Percentiles rank a stretch among this genome's conserved stretches.
Conservation (phyloP, 1,140 invertebrate species). For the Ostrea edulis region DNA sequence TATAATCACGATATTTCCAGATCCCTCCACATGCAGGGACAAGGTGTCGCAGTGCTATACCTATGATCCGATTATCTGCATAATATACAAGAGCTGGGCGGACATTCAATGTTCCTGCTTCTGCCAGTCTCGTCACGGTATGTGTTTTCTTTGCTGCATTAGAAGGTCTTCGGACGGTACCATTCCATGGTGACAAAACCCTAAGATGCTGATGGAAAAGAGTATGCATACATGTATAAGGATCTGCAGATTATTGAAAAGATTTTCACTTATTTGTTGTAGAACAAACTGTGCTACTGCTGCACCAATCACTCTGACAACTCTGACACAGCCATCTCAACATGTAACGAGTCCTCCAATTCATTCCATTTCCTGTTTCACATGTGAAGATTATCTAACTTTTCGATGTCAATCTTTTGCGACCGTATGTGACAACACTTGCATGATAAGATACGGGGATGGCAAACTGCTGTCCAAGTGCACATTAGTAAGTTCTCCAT, state of each 20-base stretch:
- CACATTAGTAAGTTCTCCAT: not conserved
- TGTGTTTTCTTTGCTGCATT: too few species aligned
- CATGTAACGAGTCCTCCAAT: not conserved
- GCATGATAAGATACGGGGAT: constrained; percentile 7
- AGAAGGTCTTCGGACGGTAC: too few species aligned
- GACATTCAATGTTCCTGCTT: not conserved
- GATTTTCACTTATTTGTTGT: not conserved
- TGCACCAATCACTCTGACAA: not conserved
- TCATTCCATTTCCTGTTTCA: constrained; percentile 22
- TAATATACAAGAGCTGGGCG: not conserved
- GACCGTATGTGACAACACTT: not conserved
- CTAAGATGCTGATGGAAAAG: too few species aligned
- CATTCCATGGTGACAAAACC: too few species aligned
- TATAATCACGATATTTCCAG: not conserved
- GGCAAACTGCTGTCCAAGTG: not conserved
- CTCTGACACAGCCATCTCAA: not conserved
- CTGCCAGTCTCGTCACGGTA: not conserved
- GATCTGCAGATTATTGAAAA: not conserved
- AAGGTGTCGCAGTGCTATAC: not conserved
- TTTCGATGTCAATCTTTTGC: constrained; percentile 12
- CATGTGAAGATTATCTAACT: constrained; percentile 20
- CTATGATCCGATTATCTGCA: constrained; percentile 10
- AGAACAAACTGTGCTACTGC: not conserved
- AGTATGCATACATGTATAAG: too few species aligned
- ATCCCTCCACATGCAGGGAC: not conserved